Base-by-base conservation (phyloP, 2,113 vertebrate genomes). In the Chroicocephalus ridibundus region DNA sequence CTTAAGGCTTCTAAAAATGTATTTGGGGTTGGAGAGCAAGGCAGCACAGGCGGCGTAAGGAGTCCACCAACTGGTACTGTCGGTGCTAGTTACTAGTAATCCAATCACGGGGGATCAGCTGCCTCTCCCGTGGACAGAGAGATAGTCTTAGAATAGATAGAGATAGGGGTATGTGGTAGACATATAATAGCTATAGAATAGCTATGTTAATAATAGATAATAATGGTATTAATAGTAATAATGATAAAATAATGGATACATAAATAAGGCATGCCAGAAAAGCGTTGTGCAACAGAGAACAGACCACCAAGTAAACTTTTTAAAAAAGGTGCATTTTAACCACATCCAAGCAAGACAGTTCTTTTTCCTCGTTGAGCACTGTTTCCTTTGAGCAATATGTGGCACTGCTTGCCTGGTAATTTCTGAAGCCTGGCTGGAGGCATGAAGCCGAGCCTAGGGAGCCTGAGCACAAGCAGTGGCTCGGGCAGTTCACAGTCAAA, bases 1-100 rank as follows among this genome's bases (percentile, higher is more conserved):
- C 94, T 94, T 90, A 96, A 95, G 71, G 87, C 69, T 96, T 91
- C 95, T 97, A 91, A 94, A 95, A 95, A 95, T 68, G 82, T 86
- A 21, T 81, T 91, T 96, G 75, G 88, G 44, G 38, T 40, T 90
- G 85, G 79, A 88, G 26, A 95, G 78, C 62, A 68, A 68, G 78
- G 91, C 78, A 90, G 84, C 78, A 64, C 52, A 87, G 82, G 91
- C 83, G 0, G 70, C 31, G 87, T 83, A 36, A 91, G 82, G 84
- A 94, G 90, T 95, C 87, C 87, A 89, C 93, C 91, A 95, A 95
- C 93, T 94, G 95, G 85, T 80, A 93, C 93, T 9, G 71, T 90
- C 89, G 83, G 46, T 66, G 66, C 68, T 90, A 71, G 87, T 93
- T 96, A 95, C 75, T 22, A 5, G 36, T 91, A 96, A 94, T 95